Evolutionary conservation across 2,113 vertebrate species (phyloP).

Genomic region (Nicator chloris): DNA sequence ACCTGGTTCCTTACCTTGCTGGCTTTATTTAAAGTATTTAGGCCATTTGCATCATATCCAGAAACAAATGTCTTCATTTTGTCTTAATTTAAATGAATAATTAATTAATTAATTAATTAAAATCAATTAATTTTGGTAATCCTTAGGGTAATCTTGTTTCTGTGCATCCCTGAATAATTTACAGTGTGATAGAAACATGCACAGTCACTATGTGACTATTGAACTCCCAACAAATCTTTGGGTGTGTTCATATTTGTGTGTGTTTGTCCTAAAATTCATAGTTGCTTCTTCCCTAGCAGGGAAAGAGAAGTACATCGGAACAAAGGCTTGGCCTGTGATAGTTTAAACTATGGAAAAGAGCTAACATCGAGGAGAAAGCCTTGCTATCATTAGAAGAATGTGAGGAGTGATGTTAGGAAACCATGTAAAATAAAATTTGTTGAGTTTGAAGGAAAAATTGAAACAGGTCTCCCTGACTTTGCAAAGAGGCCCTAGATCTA

Average conservation of each 20-base stretch:
- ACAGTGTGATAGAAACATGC: not conserved
- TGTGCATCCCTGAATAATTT: not conserved
- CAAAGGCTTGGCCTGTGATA: not conserved
- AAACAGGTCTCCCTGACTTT: not conserved
- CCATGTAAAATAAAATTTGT: not conserved
- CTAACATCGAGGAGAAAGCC: not conserved
- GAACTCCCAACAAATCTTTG: not conserved
- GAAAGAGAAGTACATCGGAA: not conserved
- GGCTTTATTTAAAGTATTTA: not conserved
- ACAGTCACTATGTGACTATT: not conserved
- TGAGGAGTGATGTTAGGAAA: not conserved
- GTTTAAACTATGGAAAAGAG: not conserved
- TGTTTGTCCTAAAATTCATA: not conserved
- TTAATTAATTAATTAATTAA: not conserved
- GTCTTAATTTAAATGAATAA: not conserved
- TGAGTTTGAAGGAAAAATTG: not conserved
- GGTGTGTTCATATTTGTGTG: accelerated
- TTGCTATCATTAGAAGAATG: not conserved
- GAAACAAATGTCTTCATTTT: not conserved
- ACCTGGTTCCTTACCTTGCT: not conserved
- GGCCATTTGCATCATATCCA: not conserved
- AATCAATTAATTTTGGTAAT: not conserved
- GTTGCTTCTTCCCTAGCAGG: not conserved
- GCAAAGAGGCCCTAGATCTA: not conserved
- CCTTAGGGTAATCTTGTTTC: not conserved